Percentiles rank a stretch among this genome's conserved stretches.
phyloP scores from a whole-genome alignment of 2,113 vertebrate species.

The Apteryx owenii region DNA sequence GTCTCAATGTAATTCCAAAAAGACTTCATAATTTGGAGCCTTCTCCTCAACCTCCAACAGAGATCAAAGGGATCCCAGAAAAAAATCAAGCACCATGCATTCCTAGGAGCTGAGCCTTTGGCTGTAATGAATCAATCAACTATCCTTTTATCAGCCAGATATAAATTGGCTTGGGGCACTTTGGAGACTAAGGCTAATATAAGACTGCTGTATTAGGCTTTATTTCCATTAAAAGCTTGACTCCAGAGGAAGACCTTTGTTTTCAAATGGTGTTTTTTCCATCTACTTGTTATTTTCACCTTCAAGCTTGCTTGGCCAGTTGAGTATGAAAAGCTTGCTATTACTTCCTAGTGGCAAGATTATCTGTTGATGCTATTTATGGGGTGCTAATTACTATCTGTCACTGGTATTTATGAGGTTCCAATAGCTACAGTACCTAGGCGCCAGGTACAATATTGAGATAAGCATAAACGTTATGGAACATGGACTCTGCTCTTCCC shows the following conservation, averaged over 20 bases:
- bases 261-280: background rate
- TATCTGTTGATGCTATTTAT: background rate
- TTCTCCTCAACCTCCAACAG: constrained; percentile 26
- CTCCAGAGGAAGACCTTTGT: background rate
- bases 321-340: constrained; percentile 27
- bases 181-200: background rate
- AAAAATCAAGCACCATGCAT: constrained; percentile 27
- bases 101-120: constrained; percentile 50
- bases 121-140: constrained; percentile 39
- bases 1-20: constrained; percentile 42
- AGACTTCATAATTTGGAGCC: constrained; percentile 43
- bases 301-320: constrained; percentile 20
- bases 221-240: background rate
- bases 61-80: constrained; percentile 46
- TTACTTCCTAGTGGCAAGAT: background rate
- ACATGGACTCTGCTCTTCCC: background rate
- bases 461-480: constrained; percentile 29
- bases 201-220: background rate
- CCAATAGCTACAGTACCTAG: background rate
- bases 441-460: background rate
- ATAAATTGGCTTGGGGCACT: constrained; percentile 27
- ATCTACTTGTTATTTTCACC: constrained; percentile 9
- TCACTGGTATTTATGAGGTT: constrained; percentile 33
- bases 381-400: constrained; percentile 35
- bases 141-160: constrained; percentile 35